Base-by-base conservation (phyloP, 2,797 vertebrate species). In the Atherinosoma microstoma region DNA sequence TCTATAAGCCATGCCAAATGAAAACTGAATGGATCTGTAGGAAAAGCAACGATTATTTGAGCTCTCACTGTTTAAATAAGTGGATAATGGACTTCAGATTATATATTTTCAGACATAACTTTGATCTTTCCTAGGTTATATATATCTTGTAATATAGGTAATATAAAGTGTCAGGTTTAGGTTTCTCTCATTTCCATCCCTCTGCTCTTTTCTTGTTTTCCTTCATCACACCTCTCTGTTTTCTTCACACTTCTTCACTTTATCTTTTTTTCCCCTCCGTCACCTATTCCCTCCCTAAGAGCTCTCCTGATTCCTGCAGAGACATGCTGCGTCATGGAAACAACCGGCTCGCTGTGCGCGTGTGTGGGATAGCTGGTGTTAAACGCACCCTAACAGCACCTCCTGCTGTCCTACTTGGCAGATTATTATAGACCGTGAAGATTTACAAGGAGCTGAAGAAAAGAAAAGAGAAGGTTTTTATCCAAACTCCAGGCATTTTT, bases 281-380 rank as follows among this genome's bases (percentile, higher is more conserved):
- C 89, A 90, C 84, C 84, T 86, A 71, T 87, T 83, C 79, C 80
- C 85, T 86, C 77, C 86, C 83, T 82, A 79, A 1, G 69, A 75
- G 86, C 82, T 82, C 77, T 80, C 65, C 57, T 72, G 47, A 78
- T 77, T 91, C 90, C 79, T 87, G 80, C 85, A 86, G 84, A 86
- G 88, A 85, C 86, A 79, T 87, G 91, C 90, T 92, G 91, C 90
- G 87, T 93, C 92, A 93, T 92, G 92, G 91, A 93, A 93, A 92
- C 65, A 38, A 61, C 67, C 53, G 12, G 20, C 81, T 58, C 6
- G 0, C 47, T 67, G 65, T 57, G 73, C 65, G 54, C 42, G 65
- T 64, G 77, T 59, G 70, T 12, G 59, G 38, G 67, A 32, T 53
- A 47, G 89, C 80, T 82, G 61, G 70, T 85, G 85, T 84, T 80